Evolutionary conservation across 2,797 vertebrate genomes (phyloP), one percentile per base, ranked within the genome.

Genomic region (Streptopelia turtur): DNA sequence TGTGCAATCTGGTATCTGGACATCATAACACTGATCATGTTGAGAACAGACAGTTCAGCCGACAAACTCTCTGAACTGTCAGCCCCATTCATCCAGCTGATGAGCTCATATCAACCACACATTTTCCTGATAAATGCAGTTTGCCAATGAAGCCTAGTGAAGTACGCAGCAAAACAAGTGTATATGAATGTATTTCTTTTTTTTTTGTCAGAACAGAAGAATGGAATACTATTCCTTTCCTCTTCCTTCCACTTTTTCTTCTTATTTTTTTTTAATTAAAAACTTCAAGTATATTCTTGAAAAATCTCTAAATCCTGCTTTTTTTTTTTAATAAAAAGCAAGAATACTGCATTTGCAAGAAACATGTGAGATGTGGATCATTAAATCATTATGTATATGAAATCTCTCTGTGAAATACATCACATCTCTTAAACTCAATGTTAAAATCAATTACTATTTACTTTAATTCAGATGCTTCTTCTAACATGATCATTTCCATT

Each of bases 71-170:
- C 81, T 65, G 30, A 82, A 59, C 57, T 77, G 76, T 71, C 90
- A 95, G 78, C 35, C 31, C 79, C 60, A 86, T 94, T 84, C 78
- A 80, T 85, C 83, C 92, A 68, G 47, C 70, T 93, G 94, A 97
- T 86, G 87, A 94, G 85, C 55, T 96, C 55, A 10, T 53, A 95
- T 75, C 43, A 90, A 64, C 45, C 35, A 69, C 43, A 24, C 13
- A 30, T 97, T 96, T 94, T 93, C 94, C 85, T 96, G 96, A 97
- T 81, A 63, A 68, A 85, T 89, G 93, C 69, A 84, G 45, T 92
- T 96, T 96, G 71, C 10, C 69, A 86, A 8, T 70, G 75, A 88
- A 25, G 35, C 30, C 75, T 53, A 13, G 92, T 79, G 86, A 96
- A 75, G 69, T 85, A 91, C 74, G 97, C 84, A 87, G 93, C 83